phyloP scores from a whole-genome alignment of 1,140 invertebrate species.

The Megalonaias nervosa region DNA sequence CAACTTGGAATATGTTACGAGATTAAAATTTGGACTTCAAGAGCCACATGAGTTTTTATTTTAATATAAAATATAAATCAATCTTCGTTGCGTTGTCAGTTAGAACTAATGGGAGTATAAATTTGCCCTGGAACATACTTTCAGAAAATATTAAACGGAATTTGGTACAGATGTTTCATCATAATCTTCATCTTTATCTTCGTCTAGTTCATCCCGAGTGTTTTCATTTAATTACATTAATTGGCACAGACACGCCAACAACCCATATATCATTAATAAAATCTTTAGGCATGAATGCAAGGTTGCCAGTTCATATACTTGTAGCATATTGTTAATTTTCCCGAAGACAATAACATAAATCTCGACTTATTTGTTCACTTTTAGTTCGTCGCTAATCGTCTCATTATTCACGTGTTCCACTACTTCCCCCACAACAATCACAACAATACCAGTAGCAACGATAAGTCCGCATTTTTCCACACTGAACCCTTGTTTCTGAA shows the following conservation, averaged over 20 bases:
- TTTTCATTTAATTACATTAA: slow-evolving; percentile 3
- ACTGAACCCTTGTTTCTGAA: slow-evolving; percentile 30
- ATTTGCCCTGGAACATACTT: too few species aligned
- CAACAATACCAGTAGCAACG: slow-evolving; percentile 28
- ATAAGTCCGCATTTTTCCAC: slow-evolving; percentile 27
- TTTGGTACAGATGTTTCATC: too few species aligned
- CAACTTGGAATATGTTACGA: too few species aligned
- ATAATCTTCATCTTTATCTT: too few species aligned
- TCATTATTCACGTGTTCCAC: slow-evolving; percentile 14
- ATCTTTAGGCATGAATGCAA: slow-evolving; percentile 14
- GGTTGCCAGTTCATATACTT: neutral
- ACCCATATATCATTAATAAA: neutral
- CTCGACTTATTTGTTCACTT: neutral
- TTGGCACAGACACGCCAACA: slow-evolving; percentile 20
- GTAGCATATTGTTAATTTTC: slow-evolving; percentile 6
- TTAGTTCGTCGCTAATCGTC: slow-evolving; percentile 9
- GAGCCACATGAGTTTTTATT: too few species aligned
- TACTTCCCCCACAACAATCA: slow-evolving; percentile 32
- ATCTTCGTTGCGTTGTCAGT: too few species aligned
- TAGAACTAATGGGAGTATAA: too few species aligned
- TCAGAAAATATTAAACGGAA: too few species aligned
- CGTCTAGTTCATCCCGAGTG: too few species aligned
- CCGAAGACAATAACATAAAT: slow-evolving; percentile 24
- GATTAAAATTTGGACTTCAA: too few species aligned
- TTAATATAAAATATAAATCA: too few species aligned